Evolutionary conservation across 2,888 invertebrate species (phyloP).

Genomic region (Dorcus parallelipipedus): DNA sequence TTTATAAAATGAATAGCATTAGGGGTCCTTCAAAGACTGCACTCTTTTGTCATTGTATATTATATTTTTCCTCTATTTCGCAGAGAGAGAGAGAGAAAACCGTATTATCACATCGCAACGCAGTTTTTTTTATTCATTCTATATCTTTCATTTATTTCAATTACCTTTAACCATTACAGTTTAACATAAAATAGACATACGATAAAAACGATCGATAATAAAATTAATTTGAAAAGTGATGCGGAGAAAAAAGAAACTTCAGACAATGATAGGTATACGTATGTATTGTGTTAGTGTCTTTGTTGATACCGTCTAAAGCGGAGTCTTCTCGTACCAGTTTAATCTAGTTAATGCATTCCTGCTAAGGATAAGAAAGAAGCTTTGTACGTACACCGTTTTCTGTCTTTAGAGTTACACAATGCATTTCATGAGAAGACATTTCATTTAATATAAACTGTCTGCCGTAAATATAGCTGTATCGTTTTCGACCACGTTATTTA

Average conservation of each 20-base stretch:
- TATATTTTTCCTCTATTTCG: conserved; percentile 1
- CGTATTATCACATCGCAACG: too few relatives aligned
- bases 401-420: neutral
- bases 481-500: too few relatives aligned
- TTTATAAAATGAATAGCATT: conserved; percentile 21
- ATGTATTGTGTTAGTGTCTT: conserved; percentile 39
- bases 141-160: too few relatives aligned
- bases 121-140: too few relatives aligned
- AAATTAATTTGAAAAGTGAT: too few relatives aligned
- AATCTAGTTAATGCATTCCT: conserved; percentile 40
- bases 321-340: conserved; percentile 41
- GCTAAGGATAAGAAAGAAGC: neutral
- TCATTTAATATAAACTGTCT: neutral
- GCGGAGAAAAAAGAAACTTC: conserved; percentile 3
- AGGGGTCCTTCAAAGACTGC: conserved; percentile 3
- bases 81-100: too few relatives aligned
- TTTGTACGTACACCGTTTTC: neutral
- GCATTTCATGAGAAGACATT: conserved; percentile 14
- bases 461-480: neutral
- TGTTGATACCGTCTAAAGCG: conserved; percentile 28
- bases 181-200: too few relatives aligned
- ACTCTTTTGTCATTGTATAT: conserved; percentile 4
- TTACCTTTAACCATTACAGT: too few relatives aligned
- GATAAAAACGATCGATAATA: too few relatives aligned
- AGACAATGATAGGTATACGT: conserved; percentile 31